Evolutionary conservation across 2,888 invertebrate species (phyloP).

Genomic region (Halocaridina rubra): DNA sequence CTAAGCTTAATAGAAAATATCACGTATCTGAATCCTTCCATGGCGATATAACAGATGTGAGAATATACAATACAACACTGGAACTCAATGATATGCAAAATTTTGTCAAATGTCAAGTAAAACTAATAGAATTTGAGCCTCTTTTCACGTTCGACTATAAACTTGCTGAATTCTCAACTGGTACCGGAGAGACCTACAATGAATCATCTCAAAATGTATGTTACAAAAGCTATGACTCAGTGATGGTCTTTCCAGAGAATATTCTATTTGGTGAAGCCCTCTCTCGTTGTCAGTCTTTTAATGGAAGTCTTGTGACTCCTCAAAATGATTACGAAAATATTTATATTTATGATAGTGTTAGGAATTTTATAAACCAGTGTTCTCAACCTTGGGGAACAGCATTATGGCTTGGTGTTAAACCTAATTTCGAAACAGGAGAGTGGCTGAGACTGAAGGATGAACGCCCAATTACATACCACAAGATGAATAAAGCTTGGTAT

Average conservation of each 20-base stretch:
- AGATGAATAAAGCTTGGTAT: background rate
- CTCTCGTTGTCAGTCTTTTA: background rate
- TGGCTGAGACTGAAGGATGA: background rate
- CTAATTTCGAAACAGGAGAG: background rate
- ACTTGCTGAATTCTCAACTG: background rate
- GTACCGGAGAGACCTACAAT: background rate
- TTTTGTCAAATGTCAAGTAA: background rate
- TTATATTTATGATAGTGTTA: background rate
- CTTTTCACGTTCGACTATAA: background rate
- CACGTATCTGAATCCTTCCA: constrained; percentile 3
- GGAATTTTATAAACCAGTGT: background rate
- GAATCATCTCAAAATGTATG: background rate
- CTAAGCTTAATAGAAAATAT: background rate
- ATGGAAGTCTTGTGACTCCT: background rate
- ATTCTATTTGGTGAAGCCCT: background rate
- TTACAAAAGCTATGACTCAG: background rate
- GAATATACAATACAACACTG: background rate
- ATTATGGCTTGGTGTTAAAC: constrained; percentile 21
- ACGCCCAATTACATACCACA: background rate
- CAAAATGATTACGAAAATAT: background rate
- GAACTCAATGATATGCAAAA: background rate
- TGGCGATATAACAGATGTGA: background rate
- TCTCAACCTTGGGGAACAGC: background rate
- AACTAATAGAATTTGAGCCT: background rate
- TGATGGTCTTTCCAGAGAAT: background rate